Evolutionary conservation across 2,888 invertebrate species (phyloP).

Genomic region (Capitulum mitella): DNA sequence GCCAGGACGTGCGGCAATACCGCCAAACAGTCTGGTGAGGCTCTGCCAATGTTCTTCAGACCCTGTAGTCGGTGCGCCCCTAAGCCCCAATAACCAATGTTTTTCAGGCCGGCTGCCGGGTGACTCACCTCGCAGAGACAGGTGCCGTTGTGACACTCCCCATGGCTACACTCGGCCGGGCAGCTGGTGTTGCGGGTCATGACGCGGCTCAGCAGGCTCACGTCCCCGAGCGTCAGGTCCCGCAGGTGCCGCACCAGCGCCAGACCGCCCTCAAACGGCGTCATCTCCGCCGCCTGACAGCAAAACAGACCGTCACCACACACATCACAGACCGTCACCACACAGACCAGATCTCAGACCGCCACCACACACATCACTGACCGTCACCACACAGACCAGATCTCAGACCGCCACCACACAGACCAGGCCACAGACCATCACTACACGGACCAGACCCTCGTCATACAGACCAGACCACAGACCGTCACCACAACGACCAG

Average conservation of each 20-base stretch:
- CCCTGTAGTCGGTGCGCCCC: no score
- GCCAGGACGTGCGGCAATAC: no score
- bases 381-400: no score
- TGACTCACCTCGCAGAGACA: conserved; percentile 77
- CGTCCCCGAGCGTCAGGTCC: conserved; percentile 14
- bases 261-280: conserved; percentile 20
- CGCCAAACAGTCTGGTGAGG: no score
- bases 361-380: not conserved
- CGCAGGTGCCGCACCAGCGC: conserved; percentile 23
- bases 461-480: no score
- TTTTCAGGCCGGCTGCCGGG: no score
- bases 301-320: not conserved
- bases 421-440: no score
- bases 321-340: not conserved
- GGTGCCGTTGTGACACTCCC: conserved; percentile 84
- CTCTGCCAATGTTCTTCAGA: no score
- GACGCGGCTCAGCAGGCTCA: not conserved
- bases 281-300: not conserved
- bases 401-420: no score
- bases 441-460: no score
- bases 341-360: not conserved
- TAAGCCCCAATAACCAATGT: no score
- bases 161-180: conserved; percentile 72
- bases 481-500: not conserved
- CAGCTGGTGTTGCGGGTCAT: conserved; percentile 46